Conservation (phyloP, 23 tunicate genomes). For the Phallusia fumigata region DNA sequence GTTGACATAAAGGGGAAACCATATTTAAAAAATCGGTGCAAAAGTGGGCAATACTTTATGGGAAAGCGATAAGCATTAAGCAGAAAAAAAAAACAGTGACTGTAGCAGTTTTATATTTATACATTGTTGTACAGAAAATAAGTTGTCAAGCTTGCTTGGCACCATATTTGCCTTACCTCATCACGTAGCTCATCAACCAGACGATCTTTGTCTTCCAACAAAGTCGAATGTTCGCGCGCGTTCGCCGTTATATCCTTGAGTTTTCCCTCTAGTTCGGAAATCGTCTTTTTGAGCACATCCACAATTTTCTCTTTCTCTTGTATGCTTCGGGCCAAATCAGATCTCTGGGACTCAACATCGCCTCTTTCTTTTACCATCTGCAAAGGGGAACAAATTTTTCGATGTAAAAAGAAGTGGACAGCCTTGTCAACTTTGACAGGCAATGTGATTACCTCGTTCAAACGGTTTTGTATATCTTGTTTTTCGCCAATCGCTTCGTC, state of each 20-base stretch:
- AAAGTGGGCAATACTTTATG: too few species aligned
- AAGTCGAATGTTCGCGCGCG: neutral
- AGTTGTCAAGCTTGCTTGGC: too few species aligned
- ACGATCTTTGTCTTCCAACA: slow-evolving; percentile 3
- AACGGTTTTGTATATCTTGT: neutral
- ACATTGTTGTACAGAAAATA: too few species aligned
- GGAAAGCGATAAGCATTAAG: too few species aligned
- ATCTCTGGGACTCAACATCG: neutral
- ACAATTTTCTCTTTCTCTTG: neutral
- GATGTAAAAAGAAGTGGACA: too few species aligned
- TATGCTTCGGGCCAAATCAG: neutral
- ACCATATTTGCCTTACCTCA: neutral
- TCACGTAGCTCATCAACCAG: neutral
- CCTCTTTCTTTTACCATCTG: neutral
- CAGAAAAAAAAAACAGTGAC: too few species aligned
- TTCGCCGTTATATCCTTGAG: slow-evolving; percentile 1
- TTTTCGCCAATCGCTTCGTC: neutral
- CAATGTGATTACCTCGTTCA: neutral
- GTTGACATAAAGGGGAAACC: neutral
- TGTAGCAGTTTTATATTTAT: too few species aligned
- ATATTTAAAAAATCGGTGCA: neutral
- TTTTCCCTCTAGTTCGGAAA: slow-evolving; percentile 26
- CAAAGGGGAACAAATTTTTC: neutral
- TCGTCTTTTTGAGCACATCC: neutral
- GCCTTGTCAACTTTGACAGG: neutral